Conservation (phyloP, 2,888 invertebrate genomes). For the Oscheius sp. region DNA sequence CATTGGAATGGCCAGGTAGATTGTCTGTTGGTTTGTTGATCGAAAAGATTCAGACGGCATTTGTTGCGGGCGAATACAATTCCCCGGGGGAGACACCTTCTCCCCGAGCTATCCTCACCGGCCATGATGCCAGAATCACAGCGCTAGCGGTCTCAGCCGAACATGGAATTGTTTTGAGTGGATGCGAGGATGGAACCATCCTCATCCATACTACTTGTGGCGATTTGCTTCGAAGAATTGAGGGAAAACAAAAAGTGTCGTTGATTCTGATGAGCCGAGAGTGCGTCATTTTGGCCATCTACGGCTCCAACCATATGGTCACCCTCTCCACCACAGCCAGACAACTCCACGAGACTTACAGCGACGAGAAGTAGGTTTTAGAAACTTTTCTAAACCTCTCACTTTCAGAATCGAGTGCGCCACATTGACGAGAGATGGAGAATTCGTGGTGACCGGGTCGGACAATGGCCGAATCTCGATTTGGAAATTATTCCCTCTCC, state of each 20-base stretch:
- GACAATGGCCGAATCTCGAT: slow-evolving; percentile 97
- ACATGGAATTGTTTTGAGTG: slow-evolving; percentile 94
- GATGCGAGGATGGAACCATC: slow-evolving; percentile 91
- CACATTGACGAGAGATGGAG: slow-evolving; percentile 78
- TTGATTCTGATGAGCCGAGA: slow-evolving; percentile 82
- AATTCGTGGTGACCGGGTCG: slow-evolving; percentile 96
- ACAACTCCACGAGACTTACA: slow-evolving; percentile 45
- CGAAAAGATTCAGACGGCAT: slow-evolving; percentile 75
- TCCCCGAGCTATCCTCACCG: slow-evolving; percentile 93
- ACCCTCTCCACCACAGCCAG: slow-evolving; percentile 65
- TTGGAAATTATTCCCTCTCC: slow-evolving; percentile 95
- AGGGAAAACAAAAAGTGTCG: slow-evolving; percentile 43
- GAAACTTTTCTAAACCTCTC: background rate
- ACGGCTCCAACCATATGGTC: slow-evolving; percentile 71
- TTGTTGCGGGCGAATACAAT: slow-evolving; percentile 89
- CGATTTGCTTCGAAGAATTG: slow-evolving; percentile 87
- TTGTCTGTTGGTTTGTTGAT: background rate
- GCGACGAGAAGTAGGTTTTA: slow-evolving; percentile 41
- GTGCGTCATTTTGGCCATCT: slow-evolving; percentile 92
- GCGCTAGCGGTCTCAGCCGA: slow-evolving; percentile 96
- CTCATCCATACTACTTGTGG: slow-evolving; percentile 97
- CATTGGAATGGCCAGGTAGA: slow-evolving; percentile 85
- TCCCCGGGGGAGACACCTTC: slow-evolving; percentile 83
- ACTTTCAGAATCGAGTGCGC: slow-evolving; percentile 47
- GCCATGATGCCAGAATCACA: slow-evolving; percentile 94